Base-by-base conservation (phyloP, 2,113 vertebrate species). In the Sander vitreus region DNA sequence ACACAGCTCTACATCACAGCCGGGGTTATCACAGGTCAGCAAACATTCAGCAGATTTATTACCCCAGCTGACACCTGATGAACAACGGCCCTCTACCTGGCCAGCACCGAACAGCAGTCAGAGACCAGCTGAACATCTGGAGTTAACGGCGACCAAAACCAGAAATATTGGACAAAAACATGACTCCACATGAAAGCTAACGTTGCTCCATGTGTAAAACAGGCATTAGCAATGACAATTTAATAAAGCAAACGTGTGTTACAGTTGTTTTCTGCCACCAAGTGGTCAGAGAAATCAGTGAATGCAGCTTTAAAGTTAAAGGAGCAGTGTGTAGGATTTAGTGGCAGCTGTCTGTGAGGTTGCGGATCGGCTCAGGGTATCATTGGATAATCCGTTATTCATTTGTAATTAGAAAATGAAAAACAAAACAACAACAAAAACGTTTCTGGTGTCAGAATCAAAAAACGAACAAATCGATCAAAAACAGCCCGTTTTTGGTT, bases 11-110 rank as follows among this genome's bases (percentile, higher is more conserved):
- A 97, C 92, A 0, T 99, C 83, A 97, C 96, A 0, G 94, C 96
- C 0, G 97, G 98, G 58, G 30, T 99, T 64, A 94, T 99, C 82
- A 96, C 97, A 83, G 98, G 98, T 99, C 85, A 93, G 94, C 36
- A 89, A 70, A 57, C 63, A 70, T 21, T 4, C 50, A 11, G 1
- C 33, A n/a, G 39, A 47, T 77, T 82, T 58, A 59, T 70, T 16
- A 10, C 18, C 27, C 27, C 23, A 58, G 48, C 55, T 13, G 36
- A 74, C 25, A 13, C 16, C 3, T 13, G 27, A 53, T 33, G n/a
- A 50, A n/a, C n/a, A 7, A 18, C 30, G 16, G 23, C 6, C 2
- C 19, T 0, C 51, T 14, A 25, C 25, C 21, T 60, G 12, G 14
- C 5, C 0, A 2, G 8, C 39, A 23, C 13, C 9, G 50, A 30